Evolutionary conservation across 2,797 vertebrate genomes (phyloP).

Genomic region (Siniperca obscura): DNA sequence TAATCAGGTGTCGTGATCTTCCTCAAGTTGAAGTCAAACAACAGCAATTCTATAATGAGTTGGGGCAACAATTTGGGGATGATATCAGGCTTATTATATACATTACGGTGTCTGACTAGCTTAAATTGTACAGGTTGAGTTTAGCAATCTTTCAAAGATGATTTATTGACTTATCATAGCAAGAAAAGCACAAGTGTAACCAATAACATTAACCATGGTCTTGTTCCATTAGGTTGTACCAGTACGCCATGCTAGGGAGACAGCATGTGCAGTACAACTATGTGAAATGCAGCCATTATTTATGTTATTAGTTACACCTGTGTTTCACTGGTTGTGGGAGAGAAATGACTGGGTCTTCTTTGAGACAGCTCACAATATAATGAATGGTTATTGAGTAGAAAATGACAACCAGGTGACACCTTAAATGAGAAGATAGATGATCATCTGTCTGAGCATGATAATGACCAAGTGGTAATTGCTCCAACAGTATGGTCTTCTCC

Average conservation of each 20-base stretch:
- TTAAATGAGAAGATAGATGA: constrained; percentile 90
- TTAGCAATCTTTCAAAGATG: background rate
- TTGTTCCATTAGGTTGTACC: background rate
- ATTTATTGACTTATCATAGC: constrained; percentile 7
- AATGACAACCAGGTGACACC: constrained; percentile 92
- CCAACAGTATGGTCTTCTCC: constrained; percentile 80
- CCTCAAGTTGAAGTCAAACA: background rate
- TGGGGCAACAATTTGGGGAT: background rate
- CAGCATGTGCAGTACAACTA: background rate
- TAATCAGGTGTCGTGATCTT: background rate
- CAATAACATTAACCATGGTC: background rate
- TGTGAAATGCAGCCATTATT: constrained; percentile 12
- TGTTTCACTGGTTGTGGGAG: constrained; percentile 41
- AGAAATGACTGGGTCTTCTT: constrained; percentile 77
- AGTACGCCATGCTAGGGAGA: background rate
- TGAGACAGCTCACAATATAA: constrained; percentile 83
- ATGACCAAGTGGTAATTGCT: constrained; percentile 90
- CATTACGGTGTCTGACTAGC: background rate
- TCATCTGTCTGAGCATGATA: constrained; percentile 89
- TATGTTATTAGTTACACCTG: constrained; percentile 35
- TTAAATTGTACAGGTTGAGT: background rate
- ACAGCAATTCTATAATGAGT: background rate
- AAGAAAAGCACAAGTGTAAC: constrained; percentile 4
- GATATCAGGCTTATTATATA: background rate
- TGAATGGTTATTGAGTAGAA: constrained; percentile 89